Conservation (phyloP, 2,113 vertebrate genomes). For the Mixornis gularis region DNA sequence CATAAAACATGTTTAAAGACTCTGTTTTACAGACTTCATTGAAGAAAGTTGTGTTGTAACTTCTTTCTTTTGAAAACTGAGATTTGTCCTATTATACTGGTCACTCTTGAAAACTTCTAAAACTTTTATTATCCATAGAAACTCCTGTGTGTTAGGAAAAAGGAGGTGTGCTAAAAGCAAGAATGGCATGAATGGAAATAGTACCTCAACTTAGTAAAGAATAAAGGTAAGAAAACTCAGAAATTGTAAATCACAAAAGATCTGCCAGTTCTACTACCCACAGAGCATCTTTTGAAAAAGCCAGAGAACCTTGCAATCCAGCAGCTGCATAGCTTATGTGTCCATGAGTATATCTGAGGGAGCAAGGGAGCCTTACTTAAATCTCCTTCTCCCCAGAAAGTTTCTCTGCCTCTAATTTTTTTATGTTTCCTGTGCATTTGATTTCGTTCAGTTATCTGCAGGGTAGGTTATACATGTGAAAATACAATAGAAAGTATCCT, state of each 20-base stretch:
- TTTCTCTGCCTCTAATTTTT: neutral
- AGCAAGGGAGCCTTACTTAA: neutral
- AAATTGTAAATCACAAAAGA: neutral
- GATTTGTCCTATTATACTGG: neutral
- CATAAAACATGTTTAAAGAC: neutral
- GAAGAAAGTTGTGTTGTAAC: conserved; percentile 4
- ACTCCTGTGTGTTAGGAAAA: neutral
- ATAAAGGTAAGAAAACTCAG: neutral
- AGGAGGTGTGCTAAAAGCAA: neutral
- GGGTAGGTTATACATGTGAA: neutral
- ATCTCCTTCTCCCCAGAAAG: neutral
- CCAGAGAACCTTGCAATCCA: neutral
- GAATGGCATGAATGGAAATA: neutral
- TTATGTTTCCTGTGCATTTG: neutral
- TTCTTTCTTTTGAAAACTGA: conserved; percentile 5
- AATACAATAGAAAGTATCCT: neutral
- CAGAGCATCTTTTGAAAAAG: neutral
- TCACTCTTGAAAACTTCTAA: neutral
- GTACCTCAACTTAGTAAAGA: neutral
- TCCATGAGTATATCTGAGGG: neutral
- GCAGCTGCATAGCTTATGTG: neutral
- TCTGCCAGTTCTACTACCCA: neutral
- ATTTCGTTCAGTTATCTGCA: neutral
- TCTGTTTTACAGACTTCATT: neutral
- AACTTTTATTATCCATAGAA: neutral